Evolutionary conservation across 92 coral and sea anemone genomes (phyloP), one percentile per base, ranked within the genome.

Genomic region (Palythoa grandiflora): DNA sequence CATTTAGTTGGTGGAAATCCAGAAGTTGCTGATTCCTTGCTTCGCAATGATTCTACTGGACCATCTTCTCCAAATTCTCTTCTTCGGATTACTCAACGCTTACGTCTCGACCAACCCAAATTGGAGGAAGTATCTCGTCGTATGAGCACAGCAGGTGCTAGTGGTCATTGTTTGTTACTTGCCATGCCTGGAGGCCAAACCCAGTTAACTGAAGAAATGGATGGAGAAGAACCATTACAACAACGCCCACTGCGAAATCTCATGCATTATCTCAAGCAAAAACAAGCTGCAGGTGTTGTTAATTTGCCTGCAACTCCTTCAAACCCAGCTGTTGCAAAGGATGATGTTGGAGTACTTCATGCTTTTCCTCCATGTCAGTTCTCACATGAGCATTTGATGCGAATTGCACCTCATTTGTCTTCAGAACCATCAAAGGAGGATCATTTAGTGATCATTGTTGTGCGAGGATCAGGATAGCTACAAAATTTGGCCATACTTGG

Each of bases 1-100:
- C 99, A 97, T 97, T 92, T 97, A 87, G 96, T 97, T 76, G 99
- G 99, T 73, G 99, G 99, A 88, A 97, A 97, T 91, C 99, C 99
- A 8, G 99, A 97, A 79, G 94, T 97, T 83, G 99, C 98, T 9
- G 99, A 97, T 83, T 94, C 98, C 16, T 89, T 97, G 87, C 92
- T 95, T 73, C 98, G 99, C 65, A 94, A 87, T 83, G 98, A 95
- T 87, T 90, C 95, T 39, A 90, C 98, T 90, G 92, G 89, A 63
- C 83, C 88, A 28, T 77, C 90, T 78, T 88, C 93, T 37, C 98
- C 95, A 76, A 94, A 83, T 92, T 89, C 99, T 44, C 85, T 94
- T 71, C 89, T 97, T 75, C 94, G 98, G 84, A 97, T 97, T 88
- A 95, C 98, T 74, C 99, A 97, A 83, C 98, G 99, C 84, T 91